Evolutionary conservation across 2,113 vertebrate genomes (phyloP), one percentile per base, ranked within the genome.

Genomic region (Bufo gargarizans): DNA sequence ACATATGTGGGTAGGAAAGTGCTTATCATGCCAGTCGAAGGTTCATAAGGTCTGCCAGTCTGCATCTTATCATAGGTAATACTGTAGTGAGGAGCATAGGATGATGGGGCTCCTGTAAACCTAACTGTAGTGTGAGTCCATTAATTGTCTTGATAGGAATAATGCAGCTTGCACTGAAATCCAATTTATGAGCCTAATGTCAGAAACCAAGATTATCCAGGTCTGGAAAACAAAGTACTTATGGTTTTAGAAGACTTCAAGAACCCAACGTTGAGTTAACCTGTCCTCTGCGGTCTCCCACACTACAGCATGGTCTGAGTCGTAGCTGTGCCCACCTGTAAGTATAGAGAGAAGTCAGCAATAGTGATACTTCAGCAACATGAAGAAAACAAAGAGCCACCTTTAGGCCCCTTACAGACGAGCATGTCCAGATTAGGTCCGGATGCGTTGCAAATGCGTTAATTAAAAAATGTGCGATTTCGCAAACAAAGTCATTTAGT

Each of bases 281-380:
- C 95, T 93, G 67, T 97, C 95, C 0, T 97, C 95, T 0, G 90
- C 89, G 63, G 74, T 55, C 0, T 94, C 94, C 95, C 96, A 96
- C 0, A 99, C 91, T 14, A 99, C 93, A 78, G 95, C 95, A 0
- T 97, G 96, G 79, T 99, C 96, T 90, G 92, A 94, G 92, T 99
- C 98, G 0, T 98, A 99, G 0, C 93, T 90, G 89, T 92, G 95
- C 2, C 98, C 97, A 0, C 98, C 98, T 99, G 91, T 0, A 45
- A 47, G 14, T 77, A 0, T 1, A 90, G 33, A 47, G 4, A 19
- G 55, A 83, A 3, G 11, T 69, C 6, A 82, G 81, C 11, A 50
- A 45, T 45, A 49, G 14, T 47, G 16, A 50, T 76, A 50, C 3
- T 50, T 50, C 47, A 50, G 17, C 17, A 50, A 45, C 17, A 50